Evolutionary conservation across 2,888 invertebrate species (phyloP), one percentile per base, ranked within the genome.

Genomic region (Dromius quadrimaculatus): DNA sequence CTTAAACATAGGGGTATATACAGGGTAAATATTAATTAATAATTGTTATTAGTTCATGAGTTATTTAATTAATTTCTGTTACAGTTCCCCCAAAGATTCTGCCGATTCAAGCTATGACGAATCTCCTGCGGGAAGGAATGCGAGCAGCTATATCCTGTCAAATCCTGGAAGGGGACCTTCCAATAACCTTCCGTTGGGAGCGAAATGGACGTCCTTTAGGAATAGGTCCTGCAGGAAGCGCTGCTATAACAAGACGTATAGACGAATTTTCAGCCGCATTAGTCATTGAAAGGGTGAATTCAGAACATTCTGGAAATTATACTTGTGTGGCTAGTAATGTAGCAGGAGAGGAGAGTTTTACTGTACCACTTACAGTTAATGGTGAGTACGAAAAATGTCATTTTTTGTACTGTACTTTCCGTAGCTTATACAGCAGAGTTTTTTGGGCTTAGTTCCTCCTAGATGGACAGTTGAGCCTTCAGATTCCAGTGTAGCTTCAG

Each of bases 251-350:
- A 36, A 83, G 88, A 57, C 85, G 91, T 66, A 85, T 91, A 81
- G 94, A 95, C 80, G 94, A 93, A 79, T 95, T 94, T 82, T 92
- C 94, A 54, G 91, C 93, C 38, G 91, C 92, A 59, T 85, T 95
- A 75, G 91, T 94, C 76, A 94, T 95, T 77, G 94, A 95, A 79
- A 90, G 91, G 80, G 92, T 95, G 73, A 90, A 90, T 68, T 93
- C 94, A 23, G 87, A 90, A 62, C 94, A 95, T 81, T 93, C 91
- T 77, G 95, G 96, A 78, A 95, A 94, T 83, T 94, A 94, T 80
- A 94, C 94, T n/a, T 95, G 95, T 82, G 90, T 93, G 64, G 94
- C 94, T n/a, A 89, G 90, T 57, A 95, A 95, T 83, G 88, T 93
- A 19, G 95, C 95, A 9, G 94, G 93, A 8, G 87, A 88, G 2